Conservation (phyloP, 2,113 vertebrate species). For the Cinclus cinclus region DNA sequence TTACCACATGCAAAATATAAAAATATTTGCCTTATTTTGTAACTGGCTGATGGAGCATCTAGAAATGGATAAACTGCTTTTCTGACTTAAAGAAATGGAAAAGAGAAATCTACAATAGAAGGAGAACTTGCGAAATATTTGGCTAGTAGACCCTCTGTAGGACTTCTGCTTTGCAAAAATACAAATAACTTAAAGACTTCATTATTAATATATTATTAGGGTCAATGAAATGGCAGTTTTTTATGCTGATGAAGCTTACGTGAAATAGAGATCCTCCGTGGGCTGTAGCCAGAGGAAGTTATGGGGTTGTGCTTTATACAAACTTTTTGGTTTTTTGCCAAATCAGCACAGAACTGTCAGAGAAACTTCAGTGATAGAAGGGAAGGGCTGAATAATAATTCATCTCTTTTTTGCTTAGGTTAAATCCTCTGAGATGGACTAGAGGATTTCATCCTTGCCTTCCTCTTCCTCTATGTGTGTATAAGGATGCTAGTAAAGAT, state of each 20-base stretch:
- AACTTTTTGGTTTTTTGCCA: background rate
- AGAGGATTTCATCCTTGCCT: rapidly evolving
- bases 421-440: background rate
- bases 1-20: background rate
- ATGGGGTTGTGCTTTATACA: rapidly evolving
- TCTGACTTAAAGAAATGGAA: background rate
- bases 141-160: background rate
- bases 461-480: background rate
- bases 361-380: background rate
- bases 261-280: background rate
- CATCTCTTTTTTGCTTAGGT: background rate
- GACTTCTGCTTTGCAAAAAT: background rate
- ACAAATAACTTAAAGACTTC: background rate
- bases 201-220: background rate
- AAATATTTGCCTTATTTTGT: background rate
- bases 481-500: background rate
- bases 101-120: background rate
- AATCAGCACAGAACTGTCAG: background rate
- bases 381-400: background rate
- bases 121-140: background rate
- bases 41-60: background rate
- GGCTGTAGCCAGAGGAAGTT: background rate
- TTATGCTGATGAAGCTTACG: background rate
- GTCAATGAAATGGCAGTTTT: background rate
- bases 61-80: background rate